Evolutionary conservation across 2,113 vertebrate species (phyloP), one percentile per base, ranked within the genome.

Genomic region (Phalacrocorax brasilianus): DNA sequence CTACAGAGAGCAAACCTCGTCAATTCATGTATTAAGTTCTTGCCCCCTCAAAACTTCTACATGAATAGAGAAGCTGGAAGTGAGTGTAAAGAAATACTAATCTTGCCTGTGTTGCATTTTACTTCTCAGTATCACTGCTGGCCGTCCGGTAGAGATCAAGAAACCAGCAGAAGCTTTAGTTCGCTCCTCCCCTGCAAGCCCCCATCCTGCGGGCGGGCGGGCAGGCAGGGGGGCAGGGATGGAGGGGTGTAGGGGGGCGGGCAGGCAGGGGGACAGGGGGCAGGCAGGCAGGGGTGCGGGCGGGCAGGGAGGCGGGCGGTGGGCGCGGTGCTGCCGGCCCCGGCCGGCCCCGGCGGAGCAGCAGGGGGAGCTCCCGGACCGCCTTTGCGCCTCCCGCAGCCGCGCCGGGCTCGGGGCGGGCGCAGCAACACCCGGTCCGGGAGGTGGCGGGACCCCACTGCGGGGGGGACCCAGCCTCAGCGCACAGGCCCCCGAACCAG

Each of bases 401-500:
- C 38, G 18, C 56, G 30, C 45, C 19, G 45, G 45, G 45, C 42
- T 44, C 42, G 13, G 42, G 14, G 42, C 42, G 42, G 42, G 42
- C 42, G 6, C 44, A 6, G 44, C 44, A 15, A 3, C 6, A 17
- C 44, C 44, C 17, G 16, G 44, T 18, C 44, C 44, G 44, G 15
- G 44, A 45, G 44, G 44, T 17, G 7, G 44, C 17, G 44, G 17
- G 44, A 45, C 7, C 44, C 44, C 45, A 4, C n/a, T 2, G 45
- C 2, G 7, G 27, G 2, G 23, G 61, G 26, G 33, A 2, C 3
- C 28, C 63, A 3, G 24, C 27, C 2, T 7, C 6, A 5, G 23
- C 1, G 19, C 2, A 2, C 22, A 0, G 11, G 16, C 9, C 33
- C n/a, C 0, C 9, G 17, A 2, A 4, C 14, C 3, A 8, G 2